These are phyloP conservation scores for Myotis findleyi DNA, from an alignment of 2,797 vertebrate genomes.

Conservation along the genomic window DNA sequence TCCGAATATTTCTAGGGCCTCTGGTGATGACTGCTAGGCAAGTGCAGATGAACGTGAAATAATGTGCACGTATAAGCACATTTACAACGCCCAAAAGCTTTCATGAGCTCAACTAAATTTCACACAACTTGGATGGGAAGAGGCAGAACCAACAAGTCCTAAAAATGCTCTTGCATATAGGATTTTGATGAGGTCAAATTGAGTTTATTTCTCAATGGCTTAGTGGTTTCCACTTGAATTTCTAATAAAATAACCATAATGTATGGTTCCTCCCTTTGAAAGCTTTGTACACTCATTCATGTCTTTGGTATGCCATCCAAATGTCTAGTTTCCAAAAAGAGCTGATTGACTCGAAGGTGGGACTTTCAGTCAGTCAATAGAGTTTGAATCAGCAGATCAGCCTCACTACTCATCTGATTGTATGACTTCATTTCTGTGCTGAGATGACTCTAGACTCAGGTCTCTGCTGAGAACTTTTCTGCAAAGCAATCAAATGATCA, in stretches of 20 bases:
- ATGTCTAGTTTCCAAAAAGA: neutral
- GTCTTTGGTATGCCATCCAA: neutral
- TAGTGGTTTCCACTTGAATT: neutral
- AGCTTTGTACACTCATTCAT: neutral
- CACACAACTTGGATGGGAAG: constrained; percentile 78
- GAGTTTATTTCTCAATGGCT: constrained; percentile 69
- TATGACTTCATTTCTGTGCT: neutral
- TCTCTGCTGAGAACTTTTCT: constrained; percentile 14
- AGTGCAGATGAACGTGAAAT: constrained; percentile 69
- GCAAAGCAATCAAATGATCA: neutral
- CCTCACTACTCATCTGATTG: neutral
- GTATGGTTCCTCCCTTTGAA: constrained; percentile 6
- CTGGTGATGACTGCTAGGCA: constrained; percentile 5
- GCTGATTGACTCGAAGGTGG: neutral
- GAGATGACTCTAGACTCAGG: neutral
- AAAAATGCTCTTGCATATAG: constrained; percentile 71
- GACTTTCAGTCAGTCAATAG: too few species aligned
- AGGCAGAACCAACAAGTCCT: constrained; percentile 61
- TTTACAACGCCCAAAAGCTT: constrained; percentile 66
- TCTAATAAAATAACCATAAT: constrained; percentile 60
- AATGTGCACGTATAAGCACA: constrained; percentile 72
- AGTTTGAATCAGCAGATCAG: neutral
- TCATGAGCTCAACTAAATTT: constrained; percentile 59
- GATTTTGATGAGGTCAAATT: constrained; percentile 69
- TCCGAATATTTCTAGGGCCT: constrained; percentile 61